Evolutionary conservation across 2,888 invertebrate species (phyloP), one percentile per base, ranked within the genome.

Genomic region (Amaurobius ferox): DNA sequence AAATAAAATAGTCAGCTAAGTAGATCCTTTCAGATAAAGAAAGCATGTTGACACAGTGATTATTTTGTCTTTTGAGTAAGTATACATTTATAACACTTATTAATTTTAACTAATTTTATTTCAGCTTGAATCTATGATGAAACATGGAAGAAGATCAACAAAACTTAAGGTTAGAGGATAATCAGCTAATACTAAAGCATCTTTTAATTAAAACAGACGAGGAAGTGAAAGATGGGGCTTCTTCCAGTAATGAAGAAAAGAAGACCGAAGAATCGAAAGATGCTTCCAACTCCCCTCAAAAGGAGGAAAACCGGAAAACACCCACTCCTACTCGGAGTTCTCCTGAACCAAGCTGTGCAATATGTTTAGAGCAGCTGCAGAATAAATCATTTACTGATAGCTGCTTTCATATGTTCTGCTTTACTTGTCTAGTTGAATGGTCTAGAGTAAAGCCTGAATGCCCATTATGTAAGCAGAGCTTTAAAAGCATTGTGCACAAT

Each of bases 391-490:
- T 96, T 91, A 96, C 97, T 0, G 96, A 98, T 91, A 95, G 95
- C 71, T 98, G 98, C 91, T 94, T 96, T 91, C 98, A 98, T 92
- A 95, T 96, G 91, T 98, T 98, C 91, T 98, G 98, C 91, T 98
- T 97, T 91, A 95, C 94, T 88, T 98, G 98, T 91, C 93, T 98
- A 35, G 92, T 96, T 87, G 96, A 97, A 90, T 98, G 98, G 98
- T 97, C 97, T 79, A 97, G 95, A 95, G 95, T 97, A 16, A 98
- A 97, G 92, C 94, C 97, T 0, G 97, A 96, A 90, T 98, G 98
- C 91, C 98, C 98, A 0, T 92, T 98, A 0, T 98, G 98, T 92
- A 98, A 98, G 91, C 96, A 97, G 91, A 93, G 94, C 2, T 98
- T 98, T 91, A 95, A 95, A 89, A 95, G 95, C 7, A 98, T 98